Conservation (phyloP, 2,113 vertebrate genomes). For the Sphaerodactylus townsendi region DNA sequence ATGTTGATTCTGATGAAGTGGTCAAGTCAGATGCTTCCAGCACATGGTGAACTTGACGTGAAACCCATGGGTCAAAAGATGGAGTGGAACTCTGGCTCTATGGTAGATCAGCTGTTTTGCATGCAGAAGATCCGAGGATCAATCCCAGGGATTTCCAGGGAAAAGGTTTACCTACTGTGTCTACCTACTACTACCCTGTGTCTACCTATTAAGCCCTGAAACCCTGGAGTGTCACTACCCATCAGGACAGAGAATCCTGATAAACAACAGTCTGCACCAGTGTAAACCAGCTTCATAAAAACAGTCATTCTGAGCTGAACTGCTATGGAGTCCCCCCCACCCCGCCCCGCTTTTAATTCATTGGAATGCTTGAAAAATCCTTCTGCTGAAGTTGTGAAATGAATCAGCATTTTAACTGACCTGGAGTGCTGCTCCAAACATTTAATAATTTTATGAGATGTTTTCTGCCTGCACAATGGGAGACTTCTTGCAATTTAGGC, state of each 20-base stretch:
- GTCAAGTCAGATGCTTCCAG: neutral
- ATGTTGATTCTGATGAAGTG: neutral
- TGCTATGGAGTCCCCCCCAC: neutral
- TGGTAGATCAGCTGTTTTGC: too few species aligned
- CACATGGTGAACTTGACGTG: neutral
- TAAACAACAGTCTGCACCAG: too few species aligned
- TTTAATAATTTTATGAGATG: neutral
- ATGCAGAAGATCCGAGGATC: too few species aligned
- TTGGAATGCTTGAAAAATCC: neutral
- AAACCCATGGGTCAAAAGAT: neutral
- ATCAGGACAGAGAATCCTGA: too few species aligned
- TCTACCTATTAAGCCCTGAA: too few species aligned
- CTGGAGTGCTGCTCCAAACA: neutral
- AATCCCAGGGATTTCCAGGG: too few species aligned
- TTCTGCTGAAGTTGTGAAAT: neutral
- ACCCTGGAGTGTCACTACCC: too few species aligned
- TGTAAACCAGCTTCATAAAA: too few species aligned
- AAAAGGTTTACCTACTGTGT: too few species aligned
- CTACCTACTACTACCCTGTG: too few species aligned
- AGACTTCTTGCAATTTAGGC: slow-evolving; percentile 1
- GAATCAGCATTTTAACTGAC: neutral
- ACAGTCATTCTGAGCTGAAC: neutral
- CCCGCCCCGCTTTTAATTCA: neutral
- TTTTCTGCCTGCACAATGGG: neutral
- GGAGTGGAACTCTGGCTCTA: too few species aligned